Percentiles rank a stretch among this genome's conserved stretches.
These are phyloP conservation scores for Bursaphelenchus okinawaensis DNA, from an alignment of 2,888 invertebrate species.

Conservation along the genomic window DNA sequence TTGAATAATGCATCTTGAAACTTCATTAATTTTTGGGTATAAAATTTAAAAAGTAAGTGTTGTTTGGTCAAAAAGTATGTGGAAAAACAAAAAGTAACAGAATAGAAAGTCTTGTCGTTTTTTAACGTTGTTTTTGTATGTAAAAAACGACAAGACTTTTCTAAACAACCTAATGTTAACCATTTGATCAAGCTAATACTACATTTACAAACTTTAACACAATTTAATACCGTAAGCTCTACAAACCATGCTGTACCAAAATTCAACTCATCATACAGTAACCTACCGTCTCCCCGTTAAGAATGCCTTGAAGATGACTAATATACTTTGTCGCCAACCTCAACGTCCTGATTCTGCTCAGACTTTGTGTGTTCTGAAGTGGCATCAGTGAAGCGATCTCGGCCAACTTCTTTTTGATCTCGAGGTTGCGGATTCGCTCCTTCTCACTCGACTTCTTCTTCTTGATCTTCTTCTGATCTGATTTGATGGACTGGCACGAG, in stretches of 20 bases:
- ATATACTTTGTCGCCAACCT: slow-evolving; percentile 26
- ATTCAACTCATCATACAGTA: too few relatives aligned
- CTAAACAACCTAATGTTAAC: too few relatives aligned
- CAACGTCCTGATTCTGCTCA: slow-evolving; percentile 26
- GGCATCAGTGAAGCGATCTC: slow-evolving; percentile 15
- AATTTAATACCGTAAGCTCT: too few relatives aligned
- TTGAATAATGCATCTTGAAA: neutral
- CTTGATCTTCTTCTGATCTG: slow-evolving; percentile 13
- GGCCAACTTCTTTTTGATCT: slow-evolving; percentile 20
- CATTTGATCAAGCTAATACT: too few relatives aligned
- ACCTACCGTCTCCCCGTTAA: slow-evolving; percentile 21
- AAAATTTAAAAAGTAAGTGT: too few relatives aligned
- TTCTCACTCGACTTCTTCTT: slow-evolving; percentile 25
- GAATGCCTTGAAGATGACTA: slow-evolving; percentile 19
- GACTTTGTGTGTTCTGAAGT: slow-evolving; percentile 17
- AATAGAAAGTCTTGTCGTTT: neutral
- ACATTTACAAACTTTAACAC: too few relatives aligned
- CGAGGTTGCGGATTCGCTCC: slow-evolving; percentile 19
- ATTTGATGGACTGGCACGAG: neutral
- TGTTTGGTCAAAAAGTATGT: too few relatives aligned
- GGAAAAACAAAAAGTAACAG: too few relatives aligned
- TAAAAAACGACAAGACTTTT: too few relatives aligned
- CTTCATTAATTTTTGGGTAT: too few relatives aligned
- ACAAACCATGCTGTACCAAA: too few relatives aligned
- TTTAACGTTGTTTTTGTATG: too few relatives aligned